These are phyloP conservation scores for Manduca sexta DNA, from an alignment of 1,140 invertebrate genomes.

Conservation along the genomic window DNA sequence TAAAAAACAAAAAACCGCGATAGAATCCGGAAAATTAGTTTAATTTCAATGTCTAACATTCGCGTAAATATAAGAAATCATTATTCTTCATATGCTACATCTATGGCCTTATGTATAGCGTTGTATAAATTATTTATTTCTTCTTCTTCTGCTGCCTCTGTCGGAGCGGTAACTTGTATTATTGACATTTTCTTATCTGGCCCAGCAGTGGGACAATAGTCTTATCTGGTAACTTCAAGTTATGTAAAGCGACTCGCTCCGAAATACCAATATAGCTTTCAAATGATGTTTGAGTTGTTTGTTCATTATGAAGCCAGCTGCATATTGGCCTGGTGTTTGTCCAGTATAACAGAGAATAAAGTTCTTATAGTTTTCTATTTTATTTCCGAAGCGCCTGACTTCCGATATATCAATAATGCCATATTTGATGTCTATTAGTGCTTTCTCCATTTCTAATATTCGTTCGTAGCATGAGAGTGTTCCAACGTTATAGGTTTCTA, in stretches of 20 bases:
- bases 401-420: slow-evolving; percentile 3
- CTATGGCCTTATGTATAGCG: not conserved
- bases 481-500: not conserved
- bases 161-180: slow-evolving; percentile 3
- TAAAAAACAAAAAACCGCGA: too few relatives aligned
- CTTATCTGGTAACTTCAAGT: too few relatives aligned
- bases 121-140: slow-evolving; percentile 1
- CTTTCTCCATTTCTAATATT: slow-evolving; percentile 5
- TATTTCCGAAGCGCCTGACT: slow-evolving; percentile 6
- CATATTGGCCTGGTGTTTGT: slow-evolving; percentile 1
- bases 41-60: too few relatives aligned
- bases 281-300: not conserved
- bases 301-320: slow-evolving; percentile 6
- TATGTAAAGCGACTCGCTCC: too few relatives aligned
- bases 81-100: too few relatives aligned
- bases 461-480: slow-evolving; percentile 1
- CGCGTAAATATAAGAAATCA: too few relatives aligned
- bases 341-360: slow-evolving; percentile 7
- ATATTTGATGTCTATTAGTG: slow-evolving; percentile 2
- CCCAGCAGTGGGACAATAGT: too few relatives aligned
- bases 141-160: slow-evolving; percentile 2
- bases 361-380: slow-evolving; percentile 5
- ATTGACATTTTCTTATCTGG: not conserved
- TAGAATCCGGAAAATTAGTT: too few relatives aligned
- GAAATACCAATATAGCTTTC: too few relatives aligned